Conservation (phyloP, 2,888 invertebrate genomes). For the Dermolepida albohirtum region DNA sequence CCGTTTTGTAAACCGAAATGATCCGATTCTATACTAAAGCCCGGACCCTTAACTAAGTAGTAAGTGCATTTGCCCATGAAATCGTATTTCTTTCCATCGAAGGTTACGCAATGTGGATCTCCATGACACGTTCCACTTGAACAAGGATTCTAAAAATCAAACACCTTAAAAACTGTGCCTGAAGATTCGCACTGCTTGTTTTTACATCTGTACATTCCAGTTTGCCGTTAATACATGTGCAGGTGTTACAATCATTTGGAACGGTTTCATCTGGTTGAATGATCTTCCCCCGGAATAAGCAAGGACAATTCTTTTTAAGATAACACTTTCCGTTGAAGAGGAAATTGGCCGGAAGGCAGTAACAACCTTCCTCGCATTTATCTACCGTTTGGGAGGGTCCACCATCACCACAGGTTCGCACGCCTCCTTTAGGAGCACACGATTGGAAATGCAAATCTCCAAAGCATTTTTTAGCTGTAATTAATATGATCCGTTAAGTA, state of each 20-base stretch:
- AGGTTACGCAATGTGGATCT: conserved; percentile 25
- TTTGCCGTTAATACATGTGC: conserved; percentile 75
- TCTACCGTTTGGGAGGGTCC: neutral
- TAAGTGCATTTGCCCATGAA: conserved; percentile 39
- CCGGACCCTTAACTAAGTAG: conserved; percentile 22
- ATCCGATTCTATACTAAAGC: conserved; percentile 20
- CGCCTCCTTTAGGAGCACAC: conserved; percentile 20
- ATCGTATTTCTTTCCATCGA: conserved; percentile 30
- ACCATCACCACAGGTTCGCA: conserved; percentile 9
- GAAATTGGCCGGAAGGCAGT: neutral
- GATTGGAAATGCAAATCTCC: conserved; percentile 15
- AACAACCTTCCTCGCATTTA: conserved; percentile 28
- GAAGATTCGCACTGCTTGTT: too few species aligned
- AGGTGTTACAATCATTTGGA: conserved; percentile 82
- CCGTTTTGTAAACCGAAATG: neutral
- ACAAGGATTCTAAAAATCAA: conserved; percentile 17
- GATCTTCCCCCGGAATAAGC: conserved; percentile 83
- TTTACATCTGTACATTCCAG: conserved; percentile 75
- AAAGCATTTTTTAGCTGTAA: neutral
- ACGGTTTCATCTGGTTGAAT: conserved; percentile 78
- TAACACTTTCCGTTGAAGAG: conserved; percentile 25
- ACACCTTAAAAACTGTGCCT: neutral
- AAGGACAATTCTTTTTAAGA: conserved; percentile 57
- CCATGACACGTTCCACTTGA: neutral
- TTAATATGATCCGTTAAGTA: neutral